phyloP scores from a whole-genome alignment of 2,113 vertebrate genomes.

The Oxyura jamaicensis region DNA sequence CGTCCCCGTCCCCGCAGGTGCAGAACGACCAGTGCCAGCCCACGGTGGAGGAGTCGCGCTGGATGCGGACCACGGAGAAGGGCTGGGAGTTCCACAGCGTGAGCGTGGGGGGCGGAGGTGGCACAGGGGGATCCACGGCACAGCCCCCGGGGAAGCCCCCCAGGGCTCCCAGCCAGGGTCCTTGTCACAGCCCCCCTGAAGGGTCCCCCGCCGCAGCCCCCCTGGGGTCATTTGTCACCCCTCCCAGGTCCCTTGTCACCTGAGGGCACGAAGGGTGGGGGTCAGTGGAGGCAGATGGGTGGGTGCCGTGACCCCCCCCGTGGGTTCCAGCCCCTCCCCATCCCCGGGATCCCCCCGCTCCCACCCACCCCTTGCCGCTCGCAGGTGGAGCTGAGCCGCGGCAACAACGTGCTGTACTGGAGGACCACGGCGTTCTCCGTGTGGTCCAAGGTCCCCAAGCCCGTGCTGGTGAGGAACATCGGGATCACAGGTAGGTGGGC shows the following conservation, averaged over 20 bases:
- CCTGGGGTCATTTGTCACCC: not conserved
- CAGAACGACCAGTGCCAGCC: constrained; percentile 98
- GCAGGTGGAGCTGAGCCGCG: constrained; percentile 85
- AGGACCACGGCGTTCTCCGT: constrained; percentile 85
- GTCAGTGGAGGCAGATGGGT: no score
- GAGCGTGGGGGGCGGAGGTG: constrained; percentile 22
- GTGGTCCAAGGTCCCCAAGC: constrained; percentile 79
- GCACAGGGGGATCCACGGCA: no score
- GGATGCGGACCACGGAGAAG: constrained; percentile 88
- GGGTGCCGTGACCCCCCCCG: no score
- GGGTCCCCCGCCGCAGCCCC: no score
- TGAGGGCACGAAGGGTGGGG: fast-evolving
- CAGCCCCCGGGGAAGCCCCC: no score
- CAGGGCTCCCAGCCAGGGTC: not conserved
- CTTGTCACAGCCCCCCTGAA: not conserved
- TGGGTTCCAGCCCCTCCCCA: not conserved
- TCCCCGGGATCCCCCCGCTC: not conserved
- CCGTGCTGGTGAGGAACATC: constrained; percentile 90
- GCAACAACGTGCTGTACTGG: constrained; percentile 95
- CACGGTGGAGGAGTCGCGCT: constrained; percentile 82
- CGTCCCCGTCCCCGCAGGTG: constrained; percentile 74
- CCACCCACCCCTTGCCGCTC: not conserved
- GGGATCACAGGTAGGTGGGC: constrained; percentile 85
- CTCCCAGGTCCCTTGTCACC: not conserved
- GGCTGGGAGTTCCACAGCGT: constrained; percentile 87